These are phyloP conservation scores for Stenodema calcarata DNA, from an alignment of 2,888 invertebrate genomes.

Conservation along the genomic window DNA sequence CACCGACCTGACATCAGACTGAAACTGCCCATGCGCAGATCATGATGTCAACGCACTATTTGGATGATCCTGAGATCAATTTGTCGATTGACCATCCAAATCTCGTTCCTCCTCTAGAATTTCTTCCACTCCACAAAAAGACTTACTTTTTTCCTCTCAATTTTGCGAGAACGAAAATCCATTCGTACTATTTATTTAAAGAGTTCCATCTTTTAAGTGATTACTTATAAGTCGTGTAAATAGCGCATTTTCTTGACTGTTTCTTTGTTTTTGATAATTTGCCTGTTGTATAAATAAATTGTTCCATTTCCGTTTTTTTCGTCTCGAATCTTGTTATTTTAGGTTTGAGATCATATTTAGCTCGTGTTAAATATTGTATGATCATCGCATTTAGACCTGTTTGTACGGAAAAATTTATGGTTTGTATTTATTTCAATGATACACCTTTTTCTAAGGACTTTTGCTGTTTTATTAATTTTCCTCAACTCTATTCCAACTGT, in stretches of 20 bases:
- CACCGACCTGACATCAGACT: no score
- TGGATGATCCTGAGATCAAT: no score
- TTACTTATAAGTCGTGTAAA: background rate
- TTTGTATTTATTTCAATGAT: background rate
- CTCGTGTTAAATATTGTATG: background rate
- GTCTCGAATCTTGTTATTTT: constrained; percentile 37
- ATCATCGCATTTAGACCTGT: background rate
- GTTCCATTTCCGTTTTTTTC: background rate
- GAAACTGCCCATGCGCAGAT: no score
- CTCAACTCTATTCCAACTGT: no score
- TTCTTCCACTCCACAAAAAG: background rate
- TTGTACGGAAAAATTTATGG: background rate
- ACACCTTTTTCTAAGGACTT: background rate
- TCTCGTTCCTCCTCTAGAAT: no score
- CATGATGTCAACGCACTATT: no score
- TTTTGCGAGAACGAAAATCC: background rate
- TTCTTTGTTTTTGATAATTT: background rate
- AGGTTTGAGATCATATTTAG: constrained; percentile 10
- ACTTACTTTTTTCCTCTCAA: background rate
- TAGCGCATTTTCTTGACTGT: background rate
- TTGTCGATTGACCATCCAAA: no score
- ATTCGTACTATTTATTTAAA: background rate
- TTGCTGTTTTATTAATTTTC: background rate
- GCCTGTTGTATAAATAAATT: background rate
- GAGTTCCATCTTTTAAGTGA: background rate